Base-by-base conservation (phyloP, 2,113 vertebrate species). In the Alexandromys fortis region DNA sequence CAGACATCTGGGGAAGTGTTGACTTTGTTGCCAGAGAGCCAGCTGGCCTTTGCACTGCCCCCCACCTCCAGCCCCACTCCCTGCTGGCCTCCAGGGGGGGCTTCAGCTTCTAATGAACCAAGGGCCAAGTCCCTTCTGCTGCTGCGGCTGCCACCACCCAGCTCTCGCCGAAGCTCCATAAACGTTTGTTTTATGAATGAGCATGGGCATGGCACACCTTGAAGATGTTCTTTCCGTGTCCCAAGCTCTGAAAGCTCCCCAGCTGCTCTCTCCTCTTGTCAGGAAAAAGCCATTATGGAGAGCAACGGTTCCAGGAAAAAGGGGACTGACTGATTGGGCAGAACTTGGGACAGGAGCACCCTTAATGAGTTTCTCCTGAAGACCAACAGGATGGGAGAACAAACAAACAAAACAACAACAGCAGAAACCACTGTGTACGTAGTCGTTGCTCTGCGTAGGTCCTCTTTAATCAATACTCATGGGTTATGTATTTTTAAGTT, bases 1-100 rank as follows among this genome's bases (percentile, higher is more conserved):
- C 98, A 97, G 97, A 98, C 97, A 97, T 96, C 97, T 98, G 97
- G 96, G 92, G 95, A 22, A 7, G 76, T 97, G 96, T 96, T 97
- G 97, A 96, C 97, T 97, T 95, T 96, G 92, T 75, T 96, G 96
- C 94, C 0, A 0, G 82, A 92, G 93, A 97, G 76, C 97, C 96
- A 98, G 97, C 95, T 97, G 96, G 94, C 86, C 95, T 95, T 35
- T 90, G 88, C 95, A 7, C 58, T 0, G 68, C 85, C 11, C 92
- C 85, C 47, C 47, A 30, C 85, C 52, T 75, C 67, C 26, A 45
- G 92, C 79, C 86, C 75, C 0, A 0, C 91, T 93, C 93, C 90
- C 96, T 5, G 72, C 97, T 0, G 30, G 85, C 89, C 95, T 93
- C 94, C 92, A 72, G 81, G 92, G 89, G 90, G 88, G 79, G 52